These are phyloP conservation scores for Halichoeres trimaculatus DNA, from an alignment of 2,113 vertebrate genomes.

Conservation along the genomic window DNA sequence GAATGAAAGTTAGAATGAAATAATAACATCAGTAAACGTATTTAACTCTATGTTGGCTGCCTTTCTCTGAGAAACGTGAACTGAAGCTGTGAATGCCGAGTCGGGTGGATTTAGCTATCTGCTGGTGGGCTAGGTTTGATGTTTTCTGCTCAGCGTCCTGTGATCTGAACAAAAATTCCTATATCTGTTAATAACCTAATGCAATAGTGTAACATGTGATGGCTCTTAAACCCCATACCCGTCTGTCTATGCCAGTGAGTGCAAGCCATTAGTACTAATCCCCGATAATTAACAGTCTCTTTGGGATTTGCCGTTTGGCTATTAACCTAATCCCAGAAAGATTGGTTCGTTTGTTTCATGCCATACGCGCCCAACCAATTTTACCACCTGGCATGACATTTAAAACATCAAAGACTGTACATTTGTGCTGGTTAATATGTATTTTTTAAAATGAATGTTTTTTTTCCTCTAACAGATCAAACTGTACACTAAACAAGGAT, in stretches of 20 bases:
- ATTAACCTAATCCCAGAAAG: not conserved
- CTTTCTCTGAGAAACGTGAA: not conserved
- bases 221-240: slow-evolving; percentile 1
- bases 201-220: not conserved
- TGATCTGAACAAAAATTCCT: not conserved
- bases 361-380: not conserved
- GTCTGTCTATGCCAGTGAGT: not conserved
- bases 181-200: not conserved
- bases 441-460: not conserved
- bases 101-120: not conserved
- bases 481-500: slow-evolving; percentile 97
- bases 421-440: not conserved
- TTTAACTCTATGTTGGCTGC: not conserved
- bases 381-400: too few relatives aligned
- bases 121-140: not conserved
- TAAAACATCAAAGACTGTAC: not conserved
- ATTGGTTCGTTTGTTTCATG: not conserved
- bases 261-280: slow-evolving; percentile 44
- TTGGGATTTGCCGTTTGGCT: slow-evolving; percentile 51
- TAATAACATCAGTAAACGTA: accelerated
- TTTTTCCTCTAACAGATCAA: slow-evolving; percentile 86
- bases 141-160: not conserved
- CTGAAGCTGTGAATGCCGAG: not conserved
- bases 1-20: slow-evolving; percentile 51
- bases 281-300: slow-evolving; percentile 40